phyloP scores from a whole-genome alignment of 2,797 vertebrate genomes.

The Gadopsis marmoratus region DNA sequence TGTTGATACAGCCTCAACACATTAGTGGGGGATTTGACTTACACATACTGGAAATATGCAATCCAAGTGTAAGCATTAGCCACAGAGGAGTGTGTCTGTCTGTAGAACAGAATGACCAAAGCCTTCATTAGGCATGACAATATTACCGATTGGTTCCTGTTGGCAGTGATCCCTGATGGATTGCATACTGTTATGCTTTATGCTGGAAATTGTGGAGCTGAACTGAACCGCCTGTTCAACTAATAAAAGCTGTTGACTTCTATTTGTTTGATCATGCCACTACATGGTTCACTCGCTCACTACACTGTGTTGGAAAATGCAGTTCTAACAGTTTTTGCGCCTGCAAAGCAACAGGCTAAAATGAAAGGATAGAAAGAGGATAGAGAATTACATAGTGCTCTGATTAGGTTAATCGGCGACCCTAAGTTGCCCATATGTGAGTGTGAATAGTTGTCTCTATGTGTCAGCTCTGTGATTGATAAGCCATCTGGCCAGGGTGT shows the following conservation, averaged over 20 bases:
- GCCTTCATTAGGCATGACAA: not conserved
- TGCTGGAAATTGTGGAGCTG: not conserved
- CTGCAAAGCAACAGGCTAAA: not conserved
- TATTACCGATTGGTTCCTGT: not conserved
- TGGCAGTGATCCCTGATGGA: not conserved
- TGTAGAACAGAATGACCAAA: constrained; percentile 2
- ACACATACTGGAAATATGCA: constrained; percentile 15
- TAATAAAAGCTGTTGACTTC: not conserved
- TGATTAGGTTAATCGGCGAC: not conserved
- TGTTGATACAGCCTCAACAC: constrained; percentile 51
- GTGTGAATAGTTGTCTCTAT: not conserved
- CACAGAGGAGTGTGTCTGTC: constrained; percentile 6
- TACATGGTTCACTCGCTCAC: not conserved
- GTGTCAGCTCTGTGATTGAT: not conserved
- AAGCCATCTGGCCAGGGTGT: not conserved
- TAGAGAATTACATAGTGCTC: not conserved
- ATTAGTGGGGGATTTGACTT: constrained; percentile 41
- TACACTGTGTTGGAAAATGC: not conserved
- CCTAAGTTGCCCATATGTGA: not conserved
- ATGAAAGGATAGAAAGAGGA: not conserved
- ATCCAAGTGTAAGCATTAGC: constrained; percentile 5
- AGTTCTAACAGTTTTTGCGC: not conserved
- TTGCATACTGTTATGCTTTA: not conserved
- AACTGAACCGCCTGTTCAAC: not conserved
- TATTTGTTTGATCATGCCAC: not conserved